Evolutionary conservation across 1,140 invertebrate genomes (phyloP), one percentile per base, ranked within the genome.

Genomic region (Ridgeia piscesae): DNA sequence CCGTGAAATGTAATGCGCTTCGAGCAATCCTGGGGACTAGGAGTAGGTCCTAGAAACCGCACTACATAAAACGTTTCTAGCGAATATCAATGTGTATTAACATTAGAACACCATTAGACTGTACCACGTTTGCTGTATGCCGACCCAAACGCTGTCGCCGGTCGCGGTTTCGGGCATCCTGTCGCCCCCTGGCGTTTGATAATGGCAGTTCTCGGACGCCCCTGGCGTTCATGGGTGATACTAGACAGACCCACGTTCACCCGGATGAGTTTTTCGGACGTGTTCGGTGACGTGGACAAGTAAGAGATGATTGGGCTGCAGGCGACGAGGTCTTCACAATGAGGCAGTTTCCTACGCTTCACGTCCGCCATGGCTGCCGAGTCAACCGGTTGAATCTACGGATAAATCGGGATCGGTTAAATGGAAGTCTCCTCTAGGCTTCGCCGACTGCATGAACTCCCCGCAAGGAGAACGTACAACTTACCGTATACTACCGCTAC

Each of bases 331-430:
- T 91, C 91, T 34, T 58, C 91, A 93, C 94, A 95, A 31, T 77
- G 58, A 9, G 58, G 58, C 58, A 77, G 58, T 42, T 92, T 50
- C 42, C 93, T 77, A n/a, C 92, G 35, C 35, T 93, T 94, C 17
- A 95, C 35, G 14, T 94, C 94, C 0, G 93, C 91, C 6, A 95
- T 93, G 2, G 93, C 42, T 27, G 89, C 90, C 0, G 92, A 92
- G 48, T 95, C 95, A 88, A 95, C 93, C 14, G 92, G 92, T 90
- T 95, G 94, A 50, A 95, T 93, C 95, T 95, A 91, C 58, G 58
- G 33, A 88, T 9, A 89, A 90, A n/a, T 91, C 9, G 17, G n/a
- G 48, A 91, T 9, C 17, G 8, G 89, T 89, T 89, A 33, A 21
- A 50, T 50, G 48, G n/a, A 42, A 42, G 11, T 42, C 42, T 42